Conservation (phyloP, 1,140 invertebrate genomes). For the Drosophila prosaltans region DNA sequence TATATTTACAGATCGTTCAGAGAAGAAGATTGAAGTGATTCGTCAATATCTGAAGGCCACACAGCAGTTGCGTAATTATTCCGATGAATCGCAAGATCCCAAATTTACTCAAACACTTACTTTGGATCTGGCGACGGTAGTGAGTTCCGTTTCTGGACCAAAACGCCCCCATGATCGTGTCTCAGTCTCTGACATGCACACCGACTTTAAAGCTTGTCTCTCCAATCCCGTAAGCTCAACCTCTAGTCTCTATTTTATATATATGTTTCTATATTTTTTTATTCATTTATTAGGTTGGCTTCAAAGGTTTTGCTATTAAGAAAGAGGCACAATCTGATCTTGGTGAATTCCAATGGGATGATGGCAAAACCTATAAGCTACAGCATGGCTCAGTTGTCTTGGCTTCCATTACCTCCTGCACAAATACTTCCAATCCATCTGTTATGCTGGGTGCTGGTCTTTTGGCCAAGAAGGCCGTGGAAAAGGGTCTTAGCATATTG, state of each 20-base stretch:
- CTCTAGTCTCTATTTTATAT: not conserved
- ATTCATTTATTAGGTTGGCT: constrained; percentile 89
- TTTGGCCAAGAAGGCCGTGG: constrained; percentile 97
- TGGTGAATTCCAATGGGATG: constrained; percentile 91
- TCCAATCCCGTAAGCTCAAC: constrained; percentile 90
- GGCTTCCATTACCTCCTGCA: constrained; percentile 98
- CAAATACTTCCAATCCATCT: constrained; percentile 98
- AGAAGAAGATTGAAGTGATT: constrained; percentile 92
- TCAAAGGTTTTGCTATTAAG: constrained; percentile 96
- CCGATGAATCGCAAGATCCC: constrained; percentile 91
- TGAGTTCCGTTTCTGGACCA: constrained; percentile 97
- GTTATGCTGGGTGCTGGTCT: constrained; percentile 98
- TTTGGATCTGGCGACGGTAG: constrained; percentile 94
- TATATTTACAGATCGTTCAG: constrained; percentile 88
- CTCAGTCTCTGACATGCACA: constrained; percentile 94
- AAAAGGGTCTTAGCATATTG: constrained; percentile 92
- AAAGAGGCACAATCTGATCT: constrained; percentile 86
- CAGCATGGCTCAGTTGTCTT: constrained; percentile 97
- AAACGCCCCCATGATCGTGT: constrained; percentile 98
- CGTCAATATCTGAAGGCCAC: constrained; percentile 92
- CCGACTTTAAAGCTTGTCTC: constrained; percentile 94
- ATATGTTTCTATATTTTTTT: not conserved
- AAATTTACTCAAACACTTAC: constrained; percentile 94
- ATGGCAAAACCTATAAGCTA: constrained; percentile 92
- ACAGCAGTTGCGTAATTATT: constrained; percentile 94